Evolutionary conservation across 1,140 invertebrate genomes (phyloP), one percentile per base, ranked within the genome.

Genomic region (Maniola jurtina): DNA sequence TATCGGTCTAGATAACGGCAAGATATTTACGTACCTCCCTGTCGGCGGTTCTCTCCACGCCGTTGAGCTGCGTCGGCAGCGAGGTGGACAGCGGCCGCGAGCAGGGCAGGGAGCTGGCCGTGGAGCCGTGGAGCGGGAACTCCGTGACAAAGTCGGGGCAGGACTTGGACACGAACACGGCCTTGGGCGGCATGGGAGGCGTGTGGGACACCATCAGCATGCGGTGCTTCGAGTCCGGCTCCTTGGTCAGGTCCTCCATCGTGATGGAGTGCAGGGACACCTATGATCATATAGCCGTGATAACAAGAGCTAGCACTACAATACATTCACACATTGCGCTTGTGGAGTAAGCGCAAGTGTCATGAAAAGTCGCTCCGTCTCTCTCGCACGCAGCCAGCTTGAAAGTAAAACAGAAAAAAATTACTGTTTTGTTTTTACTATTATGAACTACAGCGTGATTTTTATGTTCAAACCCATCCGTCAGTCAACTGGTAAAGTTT

Each of bases 161-260:
- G 0, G 97, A 98, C 68, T 93, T 93, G 0, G 97, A 98, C 9
- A 96, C 91, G 70, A 93, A 94, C 62, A 93, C 91, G 56, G 91
- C 80, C 76, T 86, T 76, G 48, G 89, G 86, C 52, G 90, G 88
- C 65, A 81, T 69, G 0, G 81, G 81, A 36, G 83, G 79, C 67
- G 84, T 81, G 81, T 91, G 90, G 0, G 96, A 97, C 38, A 95
- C 93, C 89, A 97, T 95, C 92, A 98, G 95, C 79, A 94, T 94
- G 14, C 96, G 93, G 87, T 97, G 95, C 64, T 94, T 94, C 0
- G 96, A 96, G 25, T 94, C 94, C 25, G 93, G 92, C 2, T 95
- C 93, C 73, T 95, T 95, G 0, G 96, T 92, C 11, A 98, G 89
- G 91, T 98, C 97, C 89, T 98, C 96, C 95, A 98, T 97, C 1